Base-by-base conservation (phyloP, 2,797 vertebrate species). In the Rhinatrema bivittatum region DNA sequence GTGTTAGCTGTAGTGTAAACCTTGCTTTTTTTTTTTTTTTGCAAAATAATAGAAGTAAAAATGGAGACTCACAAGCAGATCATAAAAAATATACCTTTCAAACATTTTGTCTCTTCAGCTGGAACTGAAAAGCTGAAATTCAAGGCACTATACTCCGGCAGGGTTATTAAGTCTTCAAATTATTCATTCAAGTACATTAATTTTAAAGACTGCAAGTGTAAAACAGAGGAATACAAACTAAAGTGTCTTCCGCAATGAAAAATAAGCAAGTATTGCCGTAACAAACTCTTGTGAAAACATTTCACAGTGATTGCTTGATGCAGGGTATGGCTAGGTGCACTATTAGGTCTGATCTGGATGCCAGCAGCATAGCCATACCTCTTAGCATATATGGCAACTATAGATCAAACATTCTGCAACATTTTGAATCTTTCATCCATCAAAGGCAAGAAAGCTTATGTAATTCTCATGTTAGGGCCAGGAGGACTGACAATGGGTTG, bases 121-220 rank as follows among this genome's bases (percentile, higher is more conserved):
- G 57, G 62, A 70, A 77, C 60, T 56, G 76, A 66, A 78, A 80
- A 86, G 70, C 72, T 68, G 77, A 53, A 71, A 73, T 80, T 87
- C 86, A 93, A 96, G 91, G 91, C 91, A 92, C 91, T 90, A 84
- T 81, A 82, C 85, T 87, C 72, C 74, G 78, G 79, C 70, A 62
- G 68, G 78, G 64, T 71, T 63, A 66, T 56, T 76, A 62, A 64
- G 62, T 42, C 52, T 44, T 57, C 72, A 70, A 67, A 77, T 71
- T 69, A 67, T 73, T 52, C 25, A 36, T 65, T 71, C 70, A 79
- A 79, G 72, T 70, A 68, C 55, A 52, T 62, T 2, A 32, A 59
- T 19, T 29, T 51, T 42, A 40, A 67, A 70, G 60, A 50, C 16
- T 2, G 26, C 23, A 17, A 42, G 46, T 70, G 72, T 64, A 56